Evolutionary conservation across 2,888 invertebrate genomes (phyloP).

Genomic region (Thera obeliscata): DNA sequence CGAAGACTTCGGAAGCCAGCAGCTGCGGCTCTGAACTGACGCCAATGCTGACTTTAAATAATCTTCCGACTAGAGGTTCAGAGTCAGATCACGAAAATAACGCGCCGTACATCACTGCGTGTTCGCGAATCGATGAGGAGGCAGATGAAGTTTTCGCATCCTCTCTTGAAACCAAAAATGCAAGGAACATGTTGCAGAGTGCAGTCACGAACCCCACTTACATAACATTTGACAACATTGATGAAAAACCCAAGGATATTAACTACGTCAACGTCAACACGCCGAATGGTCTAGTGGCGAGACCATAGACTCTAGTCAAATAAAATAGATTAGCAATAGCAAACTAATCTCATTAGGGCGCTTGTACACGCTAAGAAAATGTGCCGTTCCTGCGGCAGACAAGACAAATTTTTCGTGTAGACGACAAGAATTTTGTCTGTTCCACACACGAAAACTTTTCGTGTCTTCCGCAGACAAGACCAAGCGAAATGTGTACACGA

Average conservation of each 20-base stretch:
- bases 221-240: slow-evolving; percentile 65
- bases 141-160: slow-evolving; percentile 73
- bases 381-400: too few species aligned
- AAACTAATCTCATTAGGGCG: slow-evolving; percentile 52
- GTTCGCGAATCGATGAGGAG: slow-evolving; percentile 71
- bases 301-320: slow-evolving; percentile 72
- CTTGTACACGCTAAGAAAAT: too few species aligned
- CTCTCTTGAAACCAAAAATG: slow-evolving; percentile 54
- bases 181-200: slow-evolving; percentile 61
- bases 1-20: slow-evolving; percentile 56
- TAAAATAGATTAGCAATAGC: slow-evolving; percentile 49
- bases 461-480: too few species aligned
- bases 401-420: too few species aligned
- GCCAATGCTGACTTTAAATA: slow-evolving; percentile 81
- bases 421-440: too few species aligned
- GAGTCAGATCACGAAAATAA: slow-evolving; percentile 74
- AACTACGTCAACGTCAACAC: slow-evolving; percentile 65
- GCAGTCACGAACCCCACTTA: slow-evolving; percentile 78
- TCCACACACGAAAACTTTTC: too few species aligned
- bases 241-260: slow-evolving; percentile 70
- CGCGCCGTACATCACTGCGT: slow-evolving; percentile 66
- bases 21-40: slow-evolving; percentile 74
- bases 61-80: slow-evolving; percentile 68
- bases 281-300: slow-evolving; percentile 65
- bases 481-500: too few species aligned